Base-by-base conservation (phyloP, 2,888 invertebrate genomes). In the Callimorpha dominula region DNA sequence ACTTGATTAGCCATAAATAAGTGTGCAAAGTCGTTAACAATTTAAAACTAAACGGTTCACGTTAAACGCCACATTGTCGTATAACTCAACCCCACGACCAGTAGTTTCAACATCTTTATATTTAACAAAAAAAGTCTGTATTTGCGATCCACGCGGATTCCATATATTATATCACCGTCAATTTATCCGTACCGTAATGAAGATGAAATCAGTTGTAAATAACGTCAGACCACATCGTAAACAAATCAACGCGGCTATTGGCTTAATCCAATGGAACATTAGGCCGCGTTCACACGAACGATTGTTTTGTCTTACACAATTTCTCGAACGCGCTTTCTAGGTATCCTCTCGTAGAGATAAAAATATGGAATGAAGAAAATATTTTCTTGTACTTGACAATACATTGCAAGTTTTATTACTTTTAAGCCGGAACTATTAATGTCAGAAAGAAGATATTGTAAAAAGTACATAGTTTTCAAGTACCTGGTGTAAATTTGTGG, bases 161-260 rank as follows among this genome's bases (percentile, higher is more conserved):
- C 17, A 46, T 65, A 70, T 54, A 40, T 57, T 46, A 70, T 54
- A 57, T 43, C 57, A 9, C 71, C 31, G 52, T 70, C 43, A 67
- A 54, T n/a, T 20, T 54, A 54, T 65, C 15, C 5, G n/a, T 31
- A 65, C 40, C 12, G 49, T 64, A 69, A 63, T 63, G 63, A 50
- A 69, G 52, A 52, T 52, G 14, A 54, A 52, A 52, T 52, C 62
- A 15, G 64, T 50, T 52, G 20, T 70, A 70, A 70, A 70, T 64
- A 70, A 84, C 73, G 74, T 15, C 40, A 68, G 67, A 74, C 62
- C 62, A 67, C 80, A 64, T 79, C 84, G 72, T 82, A 84, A 81
- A 84, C 80, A 81, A 81, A 84, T 84, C 81, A 79, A 75, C 80
- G 67, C 40, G 43, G 63, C 52, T 72, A 72, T 74, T 77, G 80